phyloP scores from a whole-genome alignment of 2,888 invertebrate species.

The Tachina grossa region DNA sequence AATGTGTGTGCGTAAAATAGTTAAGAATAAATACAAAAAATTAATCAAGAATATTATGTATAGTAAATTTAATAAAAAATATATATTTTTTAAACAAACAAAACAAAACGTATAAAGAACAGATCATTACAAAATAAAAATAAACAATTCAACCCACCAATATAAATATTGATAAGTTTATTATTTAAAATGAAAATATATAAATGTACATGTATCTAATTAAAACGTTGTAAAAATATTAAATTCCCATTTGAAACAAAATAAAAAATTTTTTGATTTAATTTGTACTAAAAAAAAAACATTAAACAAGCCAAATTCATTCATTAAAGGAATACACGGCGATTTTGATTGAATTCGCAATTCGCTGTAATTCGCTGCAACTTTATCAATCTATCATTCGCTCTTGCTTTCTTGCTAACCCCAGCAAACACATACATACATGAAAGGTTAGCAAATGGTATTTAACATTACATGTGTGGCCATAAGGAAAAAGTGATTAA shows the following conservation, averaged over 20 bases:
- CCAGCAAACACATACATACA: too few relatives aligned
- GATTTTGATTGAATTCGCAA: too few relatives aligned
- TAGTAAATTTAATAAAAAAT: conserved; percentile 21
- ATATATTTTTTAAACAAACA: conserved; percentile 46
- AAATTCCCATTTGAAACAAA: conserved; percentile 1
- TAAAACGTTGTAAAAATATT: conserved; percentile 31
- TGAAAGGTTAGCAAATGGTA: too few relatives aligned
- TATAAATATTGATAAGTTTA: conserved; percentile 54
- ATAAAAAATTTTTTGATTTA: too few relatives aligned
- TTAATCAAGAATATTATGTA: neutral
- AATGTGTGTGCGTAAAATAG: conserved; percentile 70
- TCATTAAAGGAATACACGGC: too few relatives aligned
- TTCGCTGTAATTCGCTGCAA: too few relatives aligned
- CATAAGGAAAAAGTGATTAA: too few relatives aligned
- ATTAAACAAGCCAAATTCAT: too few relatives aligned
- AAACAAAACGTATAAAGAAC: conserved; percentile 27
- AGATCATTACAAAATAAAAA: conserved; percentile 46
- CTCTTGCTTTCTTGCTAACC: too few relatives aligned
- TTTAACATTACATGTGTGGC: too few relatives aligned
- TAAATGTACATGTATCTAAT: neutral
- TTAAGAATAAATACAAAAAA: conserved; percentile 58
- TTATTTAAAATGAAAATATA: conserved; percentile 31
- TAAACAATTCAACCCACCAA: conserved; percentile 62
- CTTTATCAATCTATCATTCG: neutral
- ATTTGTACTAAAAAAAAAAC: too few relatives aligned